Percentiles rank a stretch among this genome's conserved stretches.
Evolutionary conservation across 2,888 invertebrate species (phyloP).

Genomic region (Ariolimax columbianus): DNA sequence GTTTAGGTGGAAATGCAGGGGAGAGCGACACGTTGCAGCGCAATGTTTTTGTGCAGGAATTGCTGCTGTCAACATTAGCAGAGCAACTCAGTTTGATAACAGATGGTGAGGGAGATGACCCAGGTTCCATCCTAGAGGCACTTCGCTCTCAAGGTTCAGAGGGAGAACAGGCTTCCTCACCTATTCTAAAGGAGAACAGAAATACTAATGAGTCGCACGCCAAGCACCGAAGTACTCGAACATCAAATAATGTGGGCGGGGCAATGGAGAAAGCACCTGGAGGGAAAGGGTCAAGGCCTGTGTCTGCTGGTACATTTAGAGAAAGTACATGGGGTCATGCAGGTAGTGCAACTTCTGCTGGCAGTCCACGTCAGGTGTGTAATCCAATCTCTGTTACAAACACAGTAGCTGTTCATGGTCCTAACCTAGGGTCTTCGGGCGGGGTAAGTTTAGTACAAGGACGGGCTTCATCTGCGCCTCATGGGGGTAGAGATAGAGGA

Average conservation of each 20-base stretch:
- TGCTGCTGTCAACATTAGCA: constrained; percentile 83
- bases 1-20: constrained; percentile 37
- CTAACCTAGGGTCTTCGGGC: constrained; percentile 39
- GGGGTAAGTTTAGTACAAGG: constrained; percentile 44
- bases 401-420: constrained; percentile 45
- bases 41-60: constrained; percentile 85
- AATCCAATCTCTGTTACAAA: constrained; percentile 50
- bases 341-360: constrained; percentile 23
- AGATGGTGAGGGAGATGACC: constrained; percentile 58
- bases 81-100: constrained; percentile 70
- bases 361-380: constrained; percentile 42
- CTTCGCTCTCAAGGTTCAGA: constrained; percentile 57
- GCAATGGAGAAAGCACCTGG: constrained; percentile 46
- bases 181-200: constrained; percentile 43
- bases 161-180: constrained; percentile 47
- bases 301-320: constrained; percentile 38
- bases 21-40: constrained; percentile 81
- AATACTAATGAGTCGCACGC: constrained; percentile 45
- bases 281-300: constrained; percentile 39
- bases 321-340: constrained; percentile 36
- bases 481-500: constrained; percentile 51
- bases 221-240: constrained; percentile 29
- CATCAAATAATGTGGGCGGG: constrained; percentile 41
- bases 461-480: constrained; percentile 45
- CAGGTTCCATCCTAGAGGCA: constrained; percentile 58